Conservation (phyloP, 1,140 invertebrate genomes). For the Tetramorium simillimum region DNA sequence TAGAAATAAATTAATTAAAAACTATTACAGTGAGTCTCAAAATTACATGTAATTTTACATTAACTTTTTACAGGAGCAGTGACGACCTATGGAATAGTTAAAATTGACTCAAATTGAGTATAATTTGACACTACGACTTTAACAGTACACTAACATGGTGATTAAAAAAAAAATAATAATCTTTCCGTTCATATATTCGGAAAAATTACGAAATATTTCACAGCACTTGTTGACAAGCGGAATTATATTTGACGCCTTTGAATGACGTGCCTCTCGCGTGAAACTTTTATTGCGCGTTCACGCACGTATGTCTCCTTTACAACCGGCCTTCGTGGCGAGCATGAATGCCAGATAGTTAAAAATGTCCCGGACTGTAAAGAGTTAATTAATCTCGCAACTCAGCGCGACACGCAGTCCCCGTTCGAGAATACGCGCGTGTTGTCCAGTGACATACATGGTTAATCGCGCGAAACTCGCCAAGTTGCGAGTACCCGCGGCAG, state of each 20-base stretch:
- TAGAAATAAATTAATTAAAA: too few species aligned
- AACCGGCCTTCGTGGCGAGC: neutral
- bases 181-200: neutral
- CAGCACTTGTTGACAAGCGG: neutral
- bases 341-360: constrained; percentile 28
- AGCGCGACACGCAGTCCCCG: neutral
- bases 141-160: too few species aligned
- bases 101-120: too few species aligned
- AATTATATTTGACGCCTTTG: neutral
- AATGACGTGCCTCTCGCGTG: neutral
- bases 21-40: too few species aligned
- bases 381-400: constrained; percentile 44
- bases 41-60: too few species aligned
- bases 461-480: constrained; percentile 36
- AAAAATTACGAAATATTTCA: neutral
- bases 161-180: neutral
- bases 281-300: constrained; percentile 8
- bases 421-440: constrained; percentile 4
- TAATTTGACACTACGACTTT: too few species aligned
- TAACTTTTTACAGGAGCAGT: too few species aligned
- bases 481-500: neutral
- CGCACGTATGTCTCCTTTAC: constrained; percentile 28
- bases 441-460: constrained; percentile 46
- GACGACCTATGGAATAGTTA: too few species aligned
- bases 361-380: constrained; percentile 26